These are phyloP conservation scores for Drosophila fulvimacula DNA, from an alignment of 2,888 invertebrate species.

Conservation along the genomic window DNA sequence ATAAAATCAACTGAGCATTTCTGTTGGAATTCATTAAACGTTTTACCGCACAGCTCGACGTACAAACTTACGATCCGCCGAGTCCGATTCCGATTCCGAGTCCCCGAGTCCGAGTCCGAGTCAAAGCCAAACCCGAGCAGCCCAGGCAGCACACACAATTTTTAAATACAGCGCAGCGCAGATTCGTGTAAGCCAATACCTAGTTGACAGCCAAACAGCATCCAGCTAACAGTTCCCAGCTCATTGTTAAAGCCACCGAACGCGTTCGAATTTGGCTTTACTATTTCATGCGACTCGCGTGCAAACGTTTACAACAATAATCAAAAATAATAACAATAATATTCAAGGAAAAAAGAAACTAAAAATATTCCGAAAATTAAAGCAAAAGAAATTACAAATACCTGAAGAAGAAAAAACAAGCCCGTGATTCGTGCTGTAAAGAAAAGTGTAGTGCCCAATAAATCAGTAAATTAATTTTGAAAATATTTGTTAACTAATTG, in stretches of 20 bases:
- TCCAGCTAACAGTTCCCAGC: constrained; percentile 46
- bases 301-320: constrained; percentile 25
- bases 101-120: constrained; percentile 20
- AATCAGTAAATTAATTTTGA: constrained; percentile 57
- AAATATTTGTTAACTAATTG: constrained; percentile 76
- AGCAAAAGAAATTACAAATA: constrained; percentile 18
- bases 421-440: constrained; percentile 32
- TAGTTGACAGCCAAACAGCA: constrained; percentile 45
- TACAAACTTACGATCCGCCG: constrained; percentile 44
- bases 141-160: constrained; percentile 35
- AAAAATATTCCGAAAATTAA: not conserved
- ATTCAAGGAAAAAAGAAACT: constrained; percentile 5
- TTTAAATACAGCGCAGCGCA: constrained; percentile 40
- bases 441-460: constrained; percentile 54
- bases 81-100: constrained; percentile 18
- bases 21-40: constrained; percentile 83
- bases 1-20: constrained; percentile 82
- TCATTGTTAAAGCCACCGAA: constrained; percentile 21
- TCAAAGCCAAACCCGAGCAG: constrained; percentile 29
- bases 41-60: constrained; percentile 79
- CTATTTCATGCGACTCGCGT: constrained; percentile 49
- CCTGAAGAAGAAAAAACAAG: constrained; percentile 10
- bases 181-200: constrained; percentile 61
- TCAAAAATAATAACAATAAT: constrained; percentile 6
- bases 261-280: constrained; percentile 30